These are phyloP conservation scores for Tenthredo distinguenda DNA, from an alignment of 2,888 invertebrate genomes.

Conservation along the genomic window DNA sequence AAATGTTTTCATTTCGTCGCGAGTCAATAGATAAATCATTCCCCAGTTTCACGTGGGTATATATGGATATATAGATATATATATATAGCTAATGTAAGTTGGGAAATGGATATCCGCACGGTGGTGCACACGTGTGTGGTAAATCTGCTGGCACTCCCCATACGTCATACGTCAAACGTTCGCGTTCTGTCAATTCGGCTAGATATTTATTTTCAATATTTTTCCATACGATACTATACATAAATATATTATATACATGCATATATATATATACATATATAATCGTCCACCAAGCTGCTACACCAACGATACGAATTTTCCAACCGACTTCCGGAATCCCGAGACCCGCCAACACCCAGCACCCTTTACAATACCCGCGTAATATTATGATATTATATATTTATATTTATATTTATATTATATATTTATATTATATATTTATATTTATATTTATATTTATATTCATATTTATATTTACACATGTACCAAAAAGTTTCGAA, in stretches of 20 bases:
- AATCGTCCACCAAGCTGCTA: background rate
- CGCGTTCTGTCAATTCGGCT: constrained; percentile 30
- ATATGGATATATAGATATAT: background rate
- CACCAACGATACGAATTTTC: background rate
- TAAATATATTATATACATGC: background rate
- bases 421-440: background rate
- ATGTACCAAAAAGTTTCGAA: background rate
- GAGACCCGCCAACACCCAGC: background rate
- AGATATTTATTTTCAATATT: constrained; percentile 44
- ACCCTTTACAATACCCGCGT: background rate
- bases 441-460: background rate
- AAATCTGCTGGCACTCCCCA: constrained; percentile 34
- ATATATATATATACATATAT: background rate
- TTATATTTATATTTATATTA: background rate
- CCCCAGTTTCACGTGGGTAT: background rate
- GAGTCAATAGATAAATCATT: constrained; percentile 48
- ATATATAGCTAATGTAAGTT: background rate
- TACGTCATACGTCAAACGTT: constrained; percentile 38
- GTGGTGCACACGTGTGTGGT: constrained; percentile 35
- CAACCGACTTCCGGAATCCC: background rate
- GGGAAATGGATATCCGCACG: constrained; percentile 1
- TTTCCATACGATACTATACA: background rate
- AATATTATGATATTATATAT: background rate
- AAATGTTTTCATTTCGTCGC: constrained; percentile 49
- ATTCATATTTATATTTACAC: background rate